Evolutionary conservation across 1,140 invertebrate species (phyloP), one percentile per base, ranked within the genome.

Genomic region (Drosophila melanica): DNA sequence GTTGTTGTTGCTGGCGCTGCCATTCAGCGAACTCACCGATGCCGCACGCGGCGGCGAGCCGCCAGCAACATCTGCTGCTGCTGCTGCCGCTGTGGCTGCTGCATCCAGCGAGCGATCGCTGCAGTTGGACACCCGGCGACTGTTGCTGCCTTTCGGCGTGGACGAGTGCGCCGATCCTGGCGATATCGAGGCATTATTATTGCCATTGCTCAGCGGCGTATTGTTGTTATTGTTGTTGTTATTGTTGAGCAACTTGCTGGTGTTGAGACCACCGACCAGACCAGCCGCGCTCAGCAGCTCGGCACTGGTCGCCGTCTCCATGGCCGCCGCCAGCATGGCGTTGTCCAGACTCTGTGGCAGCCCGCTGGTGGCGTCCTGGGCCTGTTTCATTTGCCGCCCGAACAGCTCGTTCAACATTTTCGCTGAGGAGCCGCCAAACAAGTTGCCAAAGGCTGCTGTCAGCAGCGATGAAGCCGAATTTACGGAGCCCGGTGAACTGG

Each of bases 391-490:
- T 90, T 96, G 95, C 77, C 96, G 94, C 68, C 96, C 96, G 74
- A 96, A 93, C 73, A 96, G 93, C 93, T 96, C 96, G 94, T 96
- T 96, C 75, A 97, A 94, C 96, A 96, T 96, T 92, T 96, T 96
- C 80, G 95, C 95, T 92, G 96, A 95, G 85, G 85, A 79, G 92
- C 95, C 94, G 89, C 95, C 95, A 91, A 96, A 96, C 69, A 96
- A 94, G 92, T 95, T 95, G 92, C 95, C 95, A 93, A 96, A 87
- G 55, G 90, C 90, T 37, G 90, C 82, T 95, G 79, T 87, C 23
- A 87, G 35, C 62, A 87, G 64, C 62, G 82, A 89, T 27, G 82
- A 87, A 27, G 84, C 84, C 35, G 85, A 86, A 20, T 74, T 82
- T 6, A 75, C 66, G 6, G 82, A 87, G 16, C 81, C 84, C 62